Base-by-base conservation (phyloP, 2,888 invertebrate species). In the Pelosia muscerda region DNA sequence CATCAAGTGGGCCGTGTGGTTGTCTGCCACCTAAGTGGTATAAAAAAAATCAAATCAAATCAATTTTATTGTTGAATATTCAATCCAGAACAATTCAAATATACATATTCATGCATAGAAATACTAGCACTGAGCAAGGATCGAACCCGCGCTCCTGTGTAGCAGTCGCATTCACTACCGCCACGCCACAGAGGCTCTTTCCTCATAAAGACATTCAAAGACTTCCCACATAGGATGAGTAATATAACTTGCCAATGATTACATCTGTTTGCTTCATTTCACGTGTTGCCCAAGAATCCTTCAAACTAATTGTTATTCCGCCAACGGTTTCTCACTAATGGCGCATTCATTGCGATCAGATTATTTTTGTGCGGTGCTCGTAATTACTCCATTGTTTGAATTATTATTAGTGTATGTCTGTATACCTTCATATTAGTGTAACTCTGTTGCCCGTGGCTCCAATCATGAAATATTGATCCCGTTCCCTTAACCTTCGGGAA, bases 281-380 rank as follows among this genome's bases (percentile, higher is more conserved):
- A 23, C 11, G 59, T 23, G 15, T 38, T 49, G 49, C 25, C 55
- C 13, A 54, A 63, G 34, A 19, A 56, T 56, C 56, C 56, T 26
- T 42, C 42, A 22, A 65, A 25, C 53, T 53, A 59, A 65, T 65
- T 65, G 23, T 59, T 65, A 65, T 65, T 58, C 65, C 49, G 13
- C 19, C 15, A 59, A 11, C 28, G 53, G 10, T 34, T 19, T 49
- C 19, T 22, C 13, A 19, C 65, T 65, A 38, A 55, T 60, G 34
- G 9, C 58, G n/a, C 49, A 34, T 65, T 59, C 59, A 59, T 65
- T 31, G 31, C 28, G 49, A 57, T 26, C 22, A 54, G 55, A 61
- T 25, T 49, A 49, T n/a, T 60, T 59, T 31, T 54, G n/a, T 55
- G 23, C 25, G 22, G 26, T 22, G 13, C 11, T 0, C 19, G 5